These are phyloP conservation scores for Eleutherodactylus coqui DNA, from an alignment of 2,797 vertebrate genomes.

Conservation along the genomic window DNA sequence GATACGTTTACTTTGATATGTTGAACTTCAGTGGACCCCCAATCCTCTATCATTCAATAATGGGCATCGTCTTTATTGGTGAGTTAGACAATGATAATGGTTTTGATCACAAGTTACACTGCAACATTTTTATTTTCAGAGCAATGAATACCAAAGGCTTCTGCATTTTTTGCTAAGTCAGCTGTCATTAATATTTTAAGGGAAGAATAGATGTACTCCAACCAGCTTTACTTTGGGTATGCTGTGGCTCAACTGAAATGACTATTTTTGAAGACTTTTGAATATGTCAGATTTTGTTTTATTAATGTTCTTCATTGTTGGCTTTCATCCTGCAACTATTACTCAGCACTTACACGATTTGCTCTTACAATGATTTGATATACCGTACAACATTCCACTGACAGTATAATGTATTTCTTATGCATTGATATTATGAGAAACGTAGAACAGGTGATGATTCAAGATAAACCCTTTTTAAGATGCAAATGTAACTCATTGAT, in stretches of 20 bases:
- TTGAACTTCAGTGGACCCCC: too few species aligned
- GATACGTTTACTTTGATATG: too few species aligned
- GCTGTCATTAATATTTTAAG: neutral
- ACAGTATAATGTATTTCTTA: neutral
- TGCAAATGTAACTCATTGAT: neutral
- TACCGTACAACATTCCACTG: neutral
- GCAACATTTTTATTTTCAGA: neutral
- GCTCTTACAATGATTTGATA: slow-evolving; percentile 20
- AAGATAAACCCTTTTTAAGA: neutral
- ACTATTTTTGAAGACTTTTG: slow-evolving; percentile 11
- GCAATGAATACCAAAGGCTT: neutral
- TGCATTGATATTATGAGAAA: neutral
- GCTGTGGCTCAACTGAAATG: neutral
- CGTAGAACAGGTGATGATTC: neutral
- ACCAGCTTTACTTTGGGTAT: slow-evolving; percentile 10
- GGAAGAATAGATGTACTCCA: neutral
- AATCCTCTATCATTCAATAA: too few species aligned
- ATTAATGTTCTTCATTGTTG: slow-evolving; percentile 45
- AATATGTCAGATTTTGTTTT: slow-evolving; percentile 49
- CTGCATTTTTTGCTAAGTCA: slow-evolving; percentile 5
- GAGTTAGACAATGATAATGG: neutral
- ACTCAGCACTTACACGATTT: neutral
- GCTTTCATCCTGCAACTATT: neutral
- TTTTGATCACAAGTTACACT: neutral
- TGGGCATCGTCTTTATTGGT: neutral